These are phyloP conservation scores for Sanderia malayensis DNA, from an alignment of 30 jellyfish, hydroid and myxozoan genomes.

Conservation along the genomic window DNA sequence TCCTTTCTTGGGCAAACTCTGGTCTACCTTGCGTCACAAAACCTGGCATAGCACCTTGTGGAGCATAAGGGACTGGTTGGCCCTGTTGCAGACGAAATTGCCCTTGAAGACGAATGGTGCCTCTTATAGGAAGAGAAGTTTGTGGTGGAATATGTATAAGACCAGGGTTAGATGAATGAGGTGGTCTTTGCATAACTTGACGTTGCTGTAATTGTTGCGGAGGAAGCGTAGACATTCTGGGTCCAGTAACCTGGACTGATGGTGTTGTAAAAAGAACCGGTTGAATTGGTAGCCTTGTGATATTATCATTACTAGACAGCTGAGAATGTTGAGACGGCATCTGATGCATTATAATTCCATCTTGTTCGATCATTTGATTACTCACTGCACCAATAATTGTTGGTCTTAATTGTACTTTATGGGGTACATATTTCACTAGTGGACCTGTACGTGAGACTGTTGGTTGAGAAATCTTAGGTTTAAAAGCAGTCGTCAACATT, in stretches of 20 bases:
- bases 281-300: conserved; percentile 25
- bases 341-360: conserved; percentile 46
- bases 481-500: neutral
- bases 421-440: conserved; percentile 62
- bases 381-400: conserved; percentile 17
- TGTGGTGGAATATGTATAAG: conserved; percentile 34
- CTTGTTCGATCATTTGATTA: conserved; percentile 39
- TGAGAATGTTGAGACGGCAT: conserved; percentile 43
- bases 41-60: conserved; percentile 52
- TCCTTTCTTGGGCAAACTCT: conserved; percentile 20
- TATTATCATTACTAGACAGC: conserved; percentile 27
- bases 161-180: conserved; percentile 41
- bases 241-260: conserved; percentile 67
- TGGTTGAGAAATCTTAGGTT: conserved; percentile 8
- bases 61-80: conserved; percentile 57
- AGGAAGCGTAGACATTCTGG: conserved; percentile 73
- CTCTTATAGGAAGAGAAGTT: conserved; percentile 44
- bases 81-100: conserved; percentile 33
- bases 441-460: conserved; percentile 53
- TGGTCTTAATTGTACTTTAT: conserved; percentile 8
- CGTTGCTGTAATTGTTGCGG: conserved; percentile 63
- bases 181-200: conserved; percentile 38
- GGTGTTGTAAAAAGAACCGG: conserved; percentile 59
- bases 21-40: conserved; percentile 24
- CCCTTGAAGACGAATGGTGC: conserved; percentile 36